Evolutionary conservation across 92 coral and sea anemone species (phyloP).

Genomic region (Metridium senile): DNA sequence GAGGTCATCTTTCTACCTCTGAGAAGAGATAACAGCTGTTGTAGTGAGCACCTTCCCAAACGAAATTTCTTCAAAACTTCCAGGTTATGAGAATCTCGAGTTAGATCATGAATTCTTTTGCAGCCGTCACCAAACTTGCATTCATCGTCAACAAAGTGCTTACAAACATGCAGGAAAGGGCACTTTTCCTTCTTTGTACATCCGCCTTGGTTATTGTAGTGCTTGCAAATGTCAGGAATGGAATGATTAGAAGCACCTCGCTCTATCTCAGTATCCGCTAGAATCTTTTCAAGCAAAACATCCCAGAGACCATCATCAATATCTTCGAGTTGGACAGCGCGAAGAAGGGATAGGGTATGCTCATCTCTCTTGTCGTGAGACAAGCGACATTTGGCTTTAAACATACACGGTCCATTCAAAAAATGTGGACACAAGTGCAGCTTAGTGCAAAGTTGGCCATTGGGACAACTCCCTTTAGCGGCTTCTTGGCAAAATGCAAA

Average conservation of each 20-base stretch:
- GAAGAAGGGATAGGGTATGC: constrained; percentile 55
- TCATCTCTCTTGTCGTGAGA: constrained; percentile 56
- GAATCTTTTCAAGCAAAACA: constrained; percentile 45
- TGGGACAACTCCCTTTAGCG: constrained; percentile 45
- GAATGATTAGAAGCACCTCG: constrained; percentile 59
- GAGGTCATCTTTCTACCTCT: constrained; percentile 41
- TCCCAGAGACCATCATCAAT: constrained; percentile 27
- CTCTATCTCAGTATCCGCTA: constrained; percentile 66
- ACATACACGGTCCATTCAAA: constrained; percentile 66
- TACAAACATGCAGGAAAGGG: constrained; percentile 80
- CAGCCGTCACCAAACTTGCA: constrained; percentile 83
- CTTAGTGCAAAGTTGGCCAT: constrained; percentile 33
- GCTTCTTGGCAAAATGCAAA: constrained; percentile 68
- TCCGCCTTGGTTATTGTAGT: constrained; percentile 62
- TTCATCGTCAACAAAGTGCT: constrained; percentile 64
- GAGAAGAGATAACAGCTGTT: constrained; percentile 17
- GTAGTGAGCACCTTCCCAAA: constrained; percentile 22
- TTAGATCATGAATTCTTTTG: constrained; percentile 71
- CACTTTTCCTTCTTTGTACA: constrained; percentile 64
- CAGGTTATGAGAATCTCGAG: constrained; percentile 48
- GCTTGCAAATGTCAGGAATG: constrained; percentile 79
- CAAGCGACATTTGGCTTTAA: constrained; percentile 56
- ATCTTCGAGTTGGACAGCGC: constrained; percentile 29
- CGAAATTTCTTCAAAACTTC: constrained; percentile 43
- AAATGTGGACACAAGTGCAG: constrained; percentile 87